Percentiles rank a stretch among this genome's conserved stretches.
Conservation (phyloP, 1,140 invertebrate species). For the Nasonia longicornis region DNA sequence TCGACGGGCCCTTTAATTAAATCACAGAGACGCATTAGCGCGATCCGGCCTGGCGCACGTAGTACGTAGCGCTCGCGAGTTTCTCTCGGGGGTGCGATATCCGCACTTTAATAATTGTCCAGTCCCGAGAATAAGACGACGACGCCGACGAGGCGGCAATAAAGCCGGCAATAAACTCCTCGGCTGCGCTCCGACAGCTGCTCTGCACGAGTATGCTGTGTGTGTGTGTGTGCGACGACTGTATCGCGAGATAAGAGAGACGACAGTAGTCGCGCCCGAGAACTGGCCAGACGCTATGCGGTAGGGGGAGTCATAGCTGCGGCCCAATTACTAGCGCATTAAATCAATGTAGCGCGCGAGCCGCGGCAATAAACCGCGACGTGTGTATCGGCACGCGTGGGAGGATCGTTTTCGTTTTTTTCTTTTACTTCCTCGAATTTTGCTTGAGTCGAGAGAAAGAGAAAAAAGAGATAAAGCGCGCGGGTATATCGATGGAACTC, state of each 20-base stretch:
- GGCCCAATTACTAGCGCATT: constrained; percentile 47
- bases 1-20: constrained; percentile 35
- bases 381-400: constrained; percentile 13
- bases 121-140: constrained; percentile 32
- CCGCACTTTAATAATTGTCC: constrained; percentile 45
- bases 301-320: not conserved
- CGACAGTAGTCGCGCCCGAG: constrained; percentile 37
- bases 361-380: constrained; percentile 41
- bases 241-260: not conserved
- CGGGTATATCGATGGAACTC: not conserved
- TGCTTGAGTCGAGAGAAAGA: no score
- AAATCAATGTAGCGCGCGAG: constrained; percentile 46
- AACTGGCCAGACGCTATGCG: constrained; percentile 17
- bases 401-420: not conserved
- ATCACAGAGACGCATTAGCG: constrained; percentile 44
- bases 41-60: not conserved
- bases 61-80: not conserved
- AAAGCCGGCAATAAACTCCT: constrained; percentile 47
- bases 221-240: not conserved
- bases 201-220: not conserved
- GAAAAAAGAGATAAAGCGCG: no score
- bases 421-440: no score
- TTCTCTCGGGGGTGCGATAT: constrained; percentile 44
- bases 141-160: constrained; percentile 27
- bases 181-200: constrained; percentile 22